A percentile compares a stretch with the other conserved stretches of the same genome.
Evolutionary conservation across 1,140 invertebrate genomes (phyloP).

Genomic region (Cheumatopsyche charites): DNA sequence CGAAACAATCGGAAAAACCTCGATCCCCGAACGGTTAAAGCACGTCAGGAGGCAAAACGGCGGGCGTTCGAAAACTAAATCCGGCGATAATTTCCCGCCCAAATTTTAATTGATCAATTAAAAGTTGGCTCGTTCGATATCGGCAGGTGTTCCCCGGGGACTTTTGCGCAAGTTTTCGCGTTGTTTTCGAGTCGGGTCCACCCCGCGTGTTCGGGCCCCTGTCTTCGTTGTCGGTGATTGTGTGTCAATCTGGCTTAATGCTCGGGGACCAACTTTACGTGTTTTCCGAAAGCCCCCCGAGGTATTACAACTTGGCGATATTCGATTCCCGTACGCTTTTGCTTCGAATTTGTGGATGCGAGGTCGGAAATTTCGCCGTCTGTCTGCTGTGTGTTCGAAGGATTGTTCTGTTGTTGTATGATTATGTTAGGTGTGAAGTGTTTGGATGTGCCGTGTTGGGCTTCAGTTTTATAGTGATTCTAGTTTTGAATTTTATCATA

Average conservation of each 20-base stretch:
- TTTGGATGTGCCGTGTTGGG: too few relatives aligned
- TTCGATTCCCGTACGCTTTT: neutral
- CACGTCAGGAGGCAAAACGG: too few relatives aligned
- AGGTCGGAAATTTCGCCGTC: too few relatives aligned
- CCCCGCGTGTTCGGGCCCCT: neutral
- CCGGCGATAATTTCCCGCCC: constrained; percentile 1
- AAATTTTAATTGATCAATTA: constrained; percentile 34
- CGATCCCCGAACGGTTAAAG: too few relatives aligned
- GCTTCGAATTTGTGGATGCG: neutral
- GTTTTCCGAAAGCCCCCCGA: constrained; percentile 13
- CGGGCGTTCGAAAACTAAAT: neutral
- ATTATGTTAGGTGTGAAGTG: too few relatives aligned
- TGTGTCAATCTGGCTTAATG: constrained; percentile 28
- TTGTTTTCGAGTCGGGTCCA: neutral
- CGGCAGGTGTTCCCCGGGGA: constrained; percentile 12
- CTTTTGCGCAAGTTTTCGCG: constrained; percentile 22
- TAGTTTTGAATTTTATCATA: too few relatives aligned
- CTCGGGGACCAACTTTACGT: constrained; percentile 17
- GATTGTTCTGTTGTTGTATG: too few relatives aligned
- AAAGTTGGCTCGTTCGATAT: constrained; percentile 25
- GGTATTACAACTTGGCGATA: constrained; percentile 23
- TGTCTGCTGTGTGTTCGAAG: too few relatives aligned
- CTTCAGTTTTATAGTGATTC: too few relatives aligned
- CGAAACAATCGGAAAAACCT: too few relatives aligned
- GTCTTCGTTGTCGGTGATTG: constrained; percentile 8